Evolutionary conservation across 37 sponge, comb jelly and placozoan genomes (phyloP).

Genomic region (Lycopodina hypogea): DNA sequence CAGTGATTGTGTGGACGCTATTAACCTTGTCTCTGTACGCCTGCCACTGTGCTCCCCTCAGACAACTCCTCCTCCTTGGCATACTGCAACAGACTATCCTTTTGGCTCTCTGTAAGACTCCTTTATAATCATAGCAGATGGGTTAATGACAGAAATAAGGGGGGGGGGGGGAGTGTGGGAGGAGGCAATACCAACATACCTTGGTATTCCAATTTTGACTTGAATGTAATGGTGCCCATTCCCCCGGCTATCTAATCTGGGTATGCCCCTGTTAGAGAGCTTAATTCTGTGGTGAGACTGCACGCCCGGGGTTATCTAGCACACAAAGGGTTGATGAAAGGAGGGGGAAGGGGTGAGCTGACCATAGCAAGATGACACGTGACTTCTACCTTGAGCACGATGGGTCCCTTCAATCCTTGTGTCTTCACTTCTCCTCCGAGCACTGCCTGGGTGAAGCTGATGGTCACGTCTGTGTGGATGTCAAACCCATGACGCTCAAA

Average conservation of each 20-base stretch:
- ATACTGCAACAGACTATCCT: slow-evolving; percentile 43
- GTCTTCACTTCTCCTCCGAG: slow-evolving; percentile 79
- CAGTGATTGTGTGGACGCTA: no score
- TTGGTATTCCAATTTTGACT: slow-evolving; percentile 81
- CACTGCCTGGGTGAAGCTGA: slow-evolving; percentile 85
- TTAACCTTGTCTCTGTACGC: slow-evolving; percentile 28
- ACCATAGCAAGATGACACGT: no score
- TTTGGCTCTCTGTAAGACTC: slow-evolving; percentile 43
- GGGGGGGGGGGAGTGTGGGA: no score
- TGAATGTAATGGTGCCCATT: slow-evolving; percentile 90
- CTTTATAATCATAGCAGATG: slow-evolving; percentile 13
- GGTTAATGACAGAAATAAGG: neutral
- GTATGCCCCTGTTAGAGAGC: slow-evolving; percentile 76
- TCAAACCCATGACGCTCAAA: slow-evolving; percentile 85
- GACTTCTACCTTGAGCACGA: slow-evolving; percentile 87
- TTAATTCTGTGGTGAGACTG: slow-evolving; percentile 85
- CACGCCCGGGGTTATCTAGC: slow-evolving; percentile 83
- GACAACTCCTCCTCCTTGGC: slow-evolving; percentile 43
- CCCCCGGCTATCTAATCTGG: slow-evolving; percentile 72
- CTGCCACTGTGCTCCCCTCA: slow-evolving; percentile 48
- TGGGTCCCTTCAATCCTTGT: slow-evolving; percentile 73
- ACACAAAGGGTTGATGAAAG: neutral
- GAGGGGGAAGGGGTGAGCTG: neutral
- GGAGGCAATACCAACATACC: slow-evolving; percentile 33
- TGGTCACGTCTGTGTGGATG: slow-evolving; percentile 63